phyloP scores from a whole-genome alignment of 2,113 vertebrate species.

The Otis tarda region DNA sequence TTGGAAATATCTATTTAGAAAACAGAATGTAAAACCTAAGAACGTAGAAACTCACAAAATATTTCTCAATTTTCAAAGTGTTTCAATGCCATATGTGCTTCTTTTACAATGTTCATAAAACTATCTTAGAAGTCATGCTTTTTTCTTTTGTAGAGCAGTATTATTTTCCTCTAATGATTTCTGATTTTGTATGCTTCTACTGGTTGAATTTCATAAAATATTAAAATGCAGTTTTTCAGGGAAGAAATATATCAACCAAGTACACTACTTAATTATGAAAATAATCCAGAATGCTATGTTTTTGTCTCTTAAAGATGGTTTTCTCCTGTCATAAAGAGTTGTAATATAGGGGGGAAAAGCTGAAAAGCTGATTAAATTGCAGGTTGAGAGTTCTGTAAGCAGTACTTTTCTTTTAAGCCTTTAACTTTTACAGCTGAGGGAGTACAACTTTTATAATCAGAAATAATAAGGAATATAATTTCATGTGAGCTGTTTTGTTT shows the following conservation, averaged over 20 bases:
- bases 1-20: slow-evolving; percentile 18
- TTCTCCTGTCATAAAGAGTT: not conserved
- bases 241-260: not conserved
- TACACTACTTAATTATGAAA: slow-evolving; percentile 8
- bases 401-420: not conserved
- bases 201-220: slow-evolving; percentile 25
- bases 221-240: slow-evolving; percentile 41
- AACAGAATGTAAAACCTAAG: slow-evolving; percentile 15
- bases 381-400: not conserved
- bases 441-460: slow-evolving; percentile 45
- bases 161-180: slow-evolving; percentile 31
- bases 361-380: slow-evolving; percentile 23
- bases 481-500: slow-evolving; percentile 6
- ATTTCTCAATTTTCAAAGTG: slow-evolving; percentile 18
- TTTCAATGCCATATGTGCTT: not conserved
- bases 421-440: slow-evolving; percentile 27
- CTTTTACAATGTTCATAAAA: not conserved
- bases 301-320: not conserved
- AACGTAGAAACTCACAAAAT: slow-evolving; percentile 8
- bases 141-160: slow-evolving; percentile 45
- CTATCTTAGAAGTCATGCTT: slow-evolving; percentile 12
- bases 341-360: not conserved
- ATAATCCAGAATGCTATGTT: not conserved
- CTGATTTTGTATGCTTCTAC: slow-evolving; percentile 38
- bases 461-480: not conserved